Percentiles rank a stretch among this genome's conserved stretches.
These are phyloP conservation scores for Cotesia chilonis DNA, from an alignment of 1,140 invertebrate species.

Conservation along the genomic window DNA sequence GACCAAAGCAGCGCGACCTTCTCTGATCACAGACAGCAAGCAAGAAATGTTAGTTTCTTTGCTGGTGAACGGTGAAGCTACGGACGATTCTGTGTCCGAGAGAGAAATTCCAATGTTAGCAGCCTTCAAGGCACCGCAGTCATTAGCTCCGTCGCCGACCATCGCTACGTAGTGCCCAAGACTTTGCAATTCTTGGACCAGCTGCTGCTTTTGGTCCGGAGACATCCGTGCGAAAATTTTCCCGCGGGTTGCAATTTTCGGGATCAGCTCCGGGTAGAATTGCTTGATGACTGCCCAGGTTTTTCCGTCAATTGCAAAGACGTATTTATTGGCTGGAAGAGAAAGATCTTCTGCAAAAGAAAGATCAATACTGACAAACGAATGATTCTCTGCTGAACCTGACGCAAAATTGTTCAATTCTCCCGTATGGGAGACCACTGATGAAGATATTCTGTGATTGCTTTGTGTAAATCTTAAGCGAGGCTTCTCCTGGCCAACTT, in stretches of 20 bases:
- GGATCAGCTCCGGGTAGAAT: constrained; percentile 76
- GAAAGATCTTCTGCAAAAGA: constrained; percentile 59
- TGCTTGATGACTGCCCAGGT: constrained; percentile 75
- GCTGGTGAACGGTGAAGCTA: constrained; percentile 95
- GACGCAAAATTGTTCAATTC: constrained; percentile 65
- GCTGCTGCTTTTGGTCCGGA: constrained; percentile 94
- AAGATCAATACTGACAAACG: constrained; percentile 45
- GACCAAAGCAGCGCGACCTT: constrained; percentile 89
- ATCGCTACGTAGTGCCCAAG: constrained; percentile 87
- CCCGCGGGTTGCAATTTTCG: constrained; percentile 75
- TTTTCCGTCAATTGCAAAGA: constrained; percentile 77
- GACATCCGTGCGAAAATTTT: constrained; percentile 96
- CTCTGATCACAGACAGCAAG: constrained; percentile 78
- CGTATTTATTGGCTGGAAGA: constrained; percentile 63
- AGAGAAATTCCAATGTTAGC: constrained; percentile 94
- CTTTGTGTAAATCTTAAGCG: constrained; percentile 62
- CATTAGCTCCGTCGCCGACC: constrained; percentile 94
- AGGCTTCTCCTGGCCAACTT: constrained; percentile 60
- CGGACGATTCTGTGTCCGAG: constrained; percentile 92
- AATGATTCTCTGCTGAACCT: constrained; percentile 66
- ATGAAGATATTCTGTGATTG: constrained; percentile 50
- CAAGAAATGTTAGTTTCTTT: constrained; percentile 88
- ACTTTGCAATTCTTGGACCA: constrained; percentile 85
- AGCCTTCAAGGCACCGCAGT: constrained; percentile 92
- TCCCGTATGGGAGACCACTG: constrained; percentile 44